A percentile compares a stretch with the other conserved stretches of the same genome.
Evolutionary conservation across 2,888 invertebrate species (phyloP).

Genomic region (Thalpophila matura): DNA sequence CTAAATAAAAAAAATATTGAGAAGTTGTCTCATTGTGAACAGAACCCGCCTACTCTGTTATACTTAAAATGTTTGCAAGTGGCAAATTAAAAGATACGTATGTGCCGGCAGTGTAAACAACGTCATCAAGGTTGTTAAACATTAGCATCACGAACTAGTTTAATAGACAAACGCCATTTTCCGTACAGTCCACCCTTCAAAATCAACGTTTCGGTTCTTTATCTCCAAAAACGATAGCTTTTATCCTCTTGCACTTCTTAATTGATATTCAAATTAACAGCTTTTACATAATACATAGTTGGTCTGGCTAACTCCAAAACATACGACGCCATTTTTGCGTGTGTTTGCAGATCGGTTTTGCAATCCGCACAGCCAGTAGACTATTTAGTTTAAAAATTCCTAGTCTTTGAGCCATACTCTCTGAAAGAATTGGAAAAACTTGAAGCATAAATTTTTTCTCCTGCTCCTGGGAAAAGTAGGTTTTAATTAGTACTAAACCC

Average conservation of each 20-base stretch:
- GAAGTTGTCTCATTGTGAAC: slow-evolving; percentile 13
- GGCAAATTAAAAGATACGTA: slow-evolving; percentile 43
- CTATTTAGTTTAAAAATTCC: slow-evolving; percentile 33
- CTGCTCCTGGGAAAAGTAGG: too few relatives aligned
- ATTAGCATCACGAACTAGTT: slow-evolving; percentile 52
- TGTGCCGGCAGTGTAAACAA: slow-evolving; percentile 27
- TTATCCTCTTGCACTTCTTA: slow-evolving; percentile 21
- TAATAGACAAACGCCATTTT: slow-evolving; percentile 43
- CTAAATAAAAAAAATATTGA: slow-evolving; percentile 44
- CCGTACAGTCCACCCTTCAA: slow-evolving; percentile 7
- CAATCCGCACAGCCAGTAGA: slow-evolving; percentile 15
- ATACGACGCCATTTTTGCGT: slow-evolving; percentile 14
- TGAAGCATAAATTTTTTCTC: background rate
- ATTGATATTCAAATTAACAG: slow-evolving; percentile 39
- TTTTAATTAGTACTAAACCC: too few relatives aligned
- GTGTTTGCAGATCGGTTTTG: slow-evolving; percentile 40
- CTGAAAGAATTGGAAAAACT: background rate
- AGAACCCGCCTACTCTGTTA: slow-evolving; percentile 30
- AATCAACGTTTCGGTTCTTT: slow-evolving; percentile 18
- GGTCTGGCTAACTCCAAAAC: slow-evolving; percentile 23
- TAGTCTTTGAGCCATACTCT: slow-evolving; percentile 15
- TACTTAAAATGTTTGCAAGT: slow-evolving; percentile 54
- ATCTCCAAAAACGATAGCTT: slow-evolving; percentile 14
- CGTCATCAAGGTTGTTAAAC: slow-evolving; percentile 57
- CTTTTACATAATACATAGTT: slow-evolving; percentile 34